Base-by-base conservation (phyloP, 2,888 invertebrate genomes). In the Drosophila histrio region DNA sequence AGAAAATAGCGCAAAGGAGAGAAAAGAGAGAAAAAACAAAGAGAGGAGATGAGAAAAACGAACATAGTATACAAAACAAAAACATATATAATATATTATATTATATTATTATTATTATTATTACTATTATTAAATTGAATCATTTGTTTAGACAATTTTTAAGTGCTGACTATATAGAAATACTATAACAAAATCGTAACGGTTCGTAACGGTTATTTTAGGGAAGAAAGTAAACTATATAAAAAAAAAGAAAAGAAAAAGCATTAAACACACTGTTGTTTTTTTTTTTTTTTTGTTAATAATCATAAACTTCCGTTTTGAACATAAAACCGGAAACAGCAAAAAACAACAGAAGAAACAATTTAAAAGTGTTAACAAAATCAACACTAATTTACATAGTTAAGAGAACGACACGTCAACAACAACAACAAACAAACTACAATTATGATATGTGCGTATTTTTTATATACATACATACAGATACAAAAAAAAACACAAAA, bases 101-200 rank as follows among this genome's bases (percentile, higher is more conserved):
- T 21, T 64, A 54, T 61, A 61, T 11, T 56, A n/a, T n/a, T n/a
- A n/a, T n/a, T n/a, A n/a, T n/a, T n/a, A n/a, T n/a, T n/a, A n/a
- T n/a, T n/a, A n/a, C n/a, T n/a, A n/a, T n/a, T n/a, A 44, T 68
- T 44, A 57, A 60, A 71, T 72, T 54, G 56, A 69, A 54, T 61
- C 47, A 65, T 76, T 70, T 76, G 72, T 71, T 67, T 77, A 80
- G 74, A 80, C 47, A 80, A 79, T 75, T 77, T 73, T 64, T 58
- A 70, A 66, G 44, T 66, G 66, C 46, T 46, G 39, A 57, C 19
- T 46, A 44, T 65, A 63, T 58, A 50, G 26, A 60, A 30, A 21
- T 44, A n/a, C n/a, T n/a, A 22, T 44, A 41, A 32, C 7, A 26
- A 17, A 24, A 30, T 30, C n/a, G 8, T 21, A 13, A 24, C 41